Conservation (phyloP, 2,797 vertebrate genomes). For the Acanthis flammea region DNA sequence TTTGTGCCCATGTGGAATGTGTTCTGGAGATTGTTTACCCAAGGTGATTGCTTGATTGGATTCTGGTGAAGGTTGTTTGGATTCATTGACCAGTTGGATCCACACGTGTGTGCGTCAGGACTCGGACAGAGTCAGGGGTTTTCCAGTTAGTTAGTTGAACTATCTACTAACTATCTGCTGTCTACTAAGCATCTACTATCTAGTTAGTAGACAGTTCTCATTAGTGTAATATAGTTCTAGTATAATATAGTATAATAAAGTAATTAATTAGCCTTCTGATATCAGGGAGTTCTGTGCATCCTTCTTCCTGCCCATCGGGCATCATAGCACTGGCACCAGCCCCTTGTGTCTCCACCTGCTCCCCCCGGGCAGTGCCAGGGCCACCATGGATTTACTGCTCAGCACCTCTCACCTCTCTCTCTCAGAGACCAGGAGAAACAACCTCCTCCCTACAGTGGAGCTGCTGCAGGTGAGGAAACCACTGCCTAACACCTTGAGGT, state of each 20-base stretch:
- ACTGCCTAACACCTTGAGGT: rapidly evolving
- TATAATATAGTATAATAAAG: neutral
- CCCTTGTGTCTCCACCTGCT: neutral
- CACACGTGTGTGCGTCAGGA: neutral
- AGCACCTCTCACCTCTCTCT: neutral
- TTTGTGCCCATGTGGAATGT: neutral
- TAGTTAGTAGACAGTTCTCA: neutral
- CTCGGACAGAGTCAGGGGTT: rapidly evolving
- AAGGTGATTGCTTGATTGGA: neutral
- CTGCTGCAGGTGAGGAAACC: neutral
- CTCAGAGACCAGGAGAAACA: neutral
- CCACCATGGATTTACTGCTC: neutral
- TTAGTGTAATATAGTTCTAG: neutral
- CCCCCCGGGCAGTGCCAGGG: rapidly evolving
- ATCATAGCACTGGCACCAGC: neutral
- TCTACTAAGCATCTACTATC: no score
- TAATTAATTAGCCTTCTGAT: neutral
- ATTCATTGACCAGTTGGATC: neutral
- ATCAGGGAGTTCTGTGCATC: no score
- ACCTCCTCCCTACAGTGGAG: neutral
- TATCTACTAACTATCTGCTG: no score
- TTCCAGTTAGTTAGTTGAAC: neutral
- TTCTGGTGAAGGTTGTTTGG: neutral
- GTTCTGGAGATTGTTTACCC: neutral
- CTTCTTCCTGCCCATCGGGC: neutral